phyloP scores from a whole-genome alignment of 2,113 vertebrate species.

The Rhineura floridana region DNA sequence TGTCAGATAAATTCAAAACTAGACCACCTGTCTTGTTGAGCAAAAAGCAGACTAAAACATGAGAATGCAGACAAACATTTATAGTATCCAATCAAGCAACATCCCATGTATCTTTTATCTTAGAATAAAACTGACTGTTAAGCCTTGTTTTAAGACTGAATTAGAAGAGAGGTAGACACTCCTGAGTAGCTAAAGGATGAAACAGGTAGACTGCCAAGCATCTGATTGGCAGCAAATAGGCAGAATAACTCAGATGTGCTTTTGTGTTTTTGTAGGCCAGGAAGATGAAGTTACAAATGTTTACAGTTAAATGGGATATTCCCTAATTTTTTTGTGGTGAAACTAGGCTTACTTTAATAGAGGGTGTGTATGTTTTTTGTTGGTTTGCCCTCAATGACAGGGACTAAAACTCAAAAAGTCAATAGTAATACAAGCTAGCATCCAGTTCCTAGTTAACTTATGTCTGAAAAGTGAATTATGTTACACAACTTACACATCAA shows the following conservation, averaged over 20 bases:
- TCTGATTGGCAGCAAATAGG: background rate
- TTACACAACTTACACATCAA: background rate
- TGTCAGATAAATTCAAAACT: background rate
- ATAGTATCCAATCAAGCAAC: background rate
- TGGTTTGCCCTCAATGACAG: background rate
- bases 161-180: constrained; percentile 9
- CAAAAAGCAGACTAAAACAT: background rate
- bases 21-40: too few relatives aligned
- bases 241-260: background rate
- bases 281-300: background rate
- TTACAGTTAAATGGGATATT: too few relatives aligned
- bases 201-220: background rate
- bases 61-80: background rate
- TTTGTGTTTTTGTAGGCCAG: background rate
- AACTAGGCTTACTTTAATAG: background rate
- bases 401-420: background rate
- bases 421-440: background rate
- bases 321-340: background rate
- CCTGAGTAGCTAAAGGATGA: constrained; percentile 2
- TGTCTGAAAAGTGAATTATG: background rate
- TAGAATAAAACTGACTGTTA: background rate
- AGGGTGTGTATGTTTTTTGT: background rate
- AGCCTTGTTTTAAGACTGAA: background rate
- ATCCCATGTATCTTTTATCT: background rate
- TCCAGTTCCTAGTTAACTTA: background rate